phyloP scores from a whole-genome alignment of 1,140 invertebrate species.

The Zaprionus vittiger region DNA sequence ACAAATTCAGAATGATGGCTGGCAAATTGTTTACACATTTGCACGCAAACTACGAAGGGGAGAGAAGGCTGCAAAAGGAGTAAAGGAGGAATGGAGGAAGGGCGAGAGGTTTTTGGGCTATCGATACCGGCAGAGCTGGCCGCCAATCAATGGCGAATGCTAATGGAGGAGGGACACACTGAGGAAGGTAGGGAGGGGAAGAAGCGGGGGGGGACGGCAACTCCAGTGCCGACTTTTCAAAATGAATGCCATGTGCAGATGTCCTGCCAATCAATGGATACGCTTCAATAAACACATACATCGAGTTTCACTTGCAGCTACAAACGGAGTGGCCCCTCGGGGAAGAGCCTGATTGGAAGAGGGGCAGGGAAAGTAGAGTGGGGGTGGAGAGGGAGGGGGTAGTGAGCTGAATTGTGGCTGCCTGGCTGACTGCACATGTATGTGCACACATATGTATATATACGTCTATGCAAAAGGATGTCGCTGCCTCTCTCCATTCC shows the following conservation, averaged over 20 bases:
- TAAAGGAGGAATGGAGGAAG: not conserved
- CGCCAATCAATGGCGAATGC: conserved; percentile 52
- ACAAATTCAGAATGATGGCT: conserved; percentile 66
- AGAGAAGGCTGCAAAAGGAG: not conserved
- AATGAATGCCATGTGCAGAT: conserved; percentile 84
- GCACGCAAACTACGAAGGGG: conserved; percentile 60
- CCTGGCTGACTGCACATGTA: conserved; percentile 37
- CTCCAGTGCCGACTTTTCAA: conserved; percentile 65
- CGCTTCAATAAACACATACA: conserved; percentile 83
- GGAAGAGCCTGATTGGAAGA: conserved; percentile 11
- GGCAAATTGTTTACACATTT: conserved; percentile 62
- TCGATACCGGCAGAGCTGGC: conserved; percentile 36
- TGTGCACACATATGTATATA: not conserved
- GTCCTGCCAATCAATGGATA: conserved; percentile 84
- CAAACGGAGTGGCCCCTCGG: not conserved
- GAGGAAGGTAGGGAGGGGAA: too few relatives aligned
- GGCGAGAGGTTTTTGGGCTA: not conserved
- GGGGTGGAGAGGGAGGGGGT: not conserved
- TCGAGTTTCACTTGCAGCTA: conserved; percentile 52
- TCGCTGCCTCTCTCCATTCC: conserved; percentile 6
- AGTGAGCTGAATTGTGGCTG: conserved; percentile 42
- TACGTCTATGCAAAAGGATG: conserved; percentile 44
- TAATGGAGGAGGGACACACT: conserved; percentile 12
- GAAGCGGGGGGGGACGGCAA: not conserved
- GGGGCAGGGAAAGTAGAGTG: not conserved